Conservation (phyloP, 2,888 invertebrate species). For the Lasioglossum vierecki region DNA sequence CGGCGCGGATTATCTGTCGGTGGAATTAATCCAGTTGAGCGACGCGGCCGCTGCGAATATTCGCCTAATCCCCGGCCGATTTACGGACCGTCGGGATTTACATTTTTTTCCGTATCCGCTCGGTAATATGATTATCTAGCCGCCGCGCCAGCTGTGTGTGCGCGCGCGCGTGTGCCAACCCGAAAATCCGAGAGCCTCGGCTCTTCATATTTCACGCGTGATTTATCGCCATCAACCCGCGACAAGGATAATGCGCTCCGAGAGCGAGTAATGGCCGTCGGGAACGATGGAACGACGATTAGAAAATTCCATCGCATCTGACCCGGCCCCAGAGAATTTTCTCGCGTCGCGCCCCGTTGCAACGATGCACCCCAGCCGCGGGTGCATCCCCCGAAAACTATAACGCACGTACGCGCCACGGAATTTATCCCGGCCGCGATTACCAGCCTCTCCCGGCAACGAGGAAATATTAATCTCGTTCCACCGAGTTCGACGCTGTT, state of each 20-base stretch:
- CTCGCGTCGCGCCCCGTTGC: conserved; percentile 33
- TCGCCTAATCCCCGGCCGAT: not conserved
- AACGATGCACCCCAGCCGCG: conserved; percentile 15
- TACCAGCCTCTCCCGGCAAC: not conserved
- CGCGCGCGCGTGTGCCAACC: not conserved
- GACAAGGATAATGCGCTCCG: conserved; percentile 24
- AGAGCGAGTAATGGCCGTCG: conserved; percentile 48
- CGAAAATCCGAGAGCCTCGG: not conserved
- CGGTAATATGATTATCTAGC: conserved; percentile 13
- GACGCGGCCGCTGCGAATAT: conserved; percentile 4
- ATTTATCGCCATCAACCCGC: conserved; percentile 40
- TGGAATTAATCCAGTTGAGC: not conserved
- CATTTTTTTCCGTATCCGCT: not conserved
- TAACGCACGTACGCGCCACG: conserved; percentile 30
- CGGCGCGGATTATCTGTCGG: not conserved
- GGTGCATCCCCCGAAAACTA: not conserved
- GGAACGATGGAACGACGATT: conserved; percentile 79
- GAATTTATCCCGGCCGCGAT: conserved; percentile 47
- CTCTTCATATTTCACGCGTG: conserved; percentile 38
- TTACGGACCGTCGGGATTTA: conserved; percentile 9
- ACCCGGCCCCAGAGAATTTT: conserved; percentile 43
- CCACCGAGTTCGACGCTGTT: conserved; percentile 18
- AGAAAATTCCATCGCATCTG: conserved; percentile 77
- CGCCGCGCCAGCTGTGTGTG: no score
- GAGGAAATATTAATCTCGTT: conserved; percentile 47